A percentile compares a stretch with the other conserved stretches of the same genome.
Conservation (phyloP, 2,113 vertebrate species). For the Ornithorhynchus anatinus region DNA sequence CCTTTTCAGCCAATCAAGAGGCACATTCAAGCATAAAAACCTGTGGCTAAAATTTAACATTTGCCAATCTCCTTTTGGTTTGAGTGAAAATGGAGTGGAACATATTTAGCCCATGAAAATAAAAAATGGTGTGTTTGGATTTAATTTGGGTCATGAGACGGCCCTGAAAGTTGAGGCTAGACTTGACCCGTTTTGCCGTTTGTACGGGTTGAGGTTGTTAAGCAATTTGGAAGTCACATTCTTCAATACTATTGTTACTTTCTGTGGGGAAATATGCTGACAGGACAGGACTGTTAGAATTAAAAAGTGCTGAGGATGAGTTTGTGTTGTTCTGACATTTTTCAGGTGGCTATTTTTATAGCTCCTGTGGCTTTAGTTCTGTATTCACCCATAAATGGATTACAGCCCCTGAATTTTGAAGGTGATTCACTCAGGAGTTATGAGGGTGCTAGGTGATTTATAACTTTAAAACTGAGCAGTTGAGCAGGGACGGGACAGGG, state of each 20-base stretch:
- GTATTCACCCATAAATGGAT: not conserved
- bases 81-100: too few relatives aligned
- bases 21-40: too few relatives aligned
- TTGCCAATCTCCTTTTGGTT: too few relatives aligned
- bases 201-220: fast-evolving
- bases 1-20: too few relatives aligned
- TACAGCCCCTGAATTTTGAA: not conserved
- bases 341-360: not conserved
- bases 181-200: not conserved
- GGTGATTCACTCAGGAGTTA: not conserved
- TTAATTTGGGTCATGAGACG: too few relatives aligned
- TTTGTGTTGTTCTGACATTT: not conserved
- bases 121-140: too few relatives aligned
- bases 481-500: slow-evolving; percentile 36
- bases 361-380: not conserved
- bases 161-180: not conserved
- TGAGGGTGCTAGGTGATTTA: slow-evolving; percentile 7
- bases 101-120: too few relatives aligned
- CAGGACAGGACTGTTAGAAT: not conserved
- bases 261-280: not conserved
- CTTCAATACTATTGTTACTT: not conserved
- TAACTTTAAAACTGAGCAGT: slow-evolving; percentile 38
- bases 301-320: not conserved
- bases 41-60: too few relatives aligned
- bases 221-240: not conserved